Percentiles rank a stretch among this genome's conserved stretches.
Evolutionary conservation across 2,888 invertebrate genomes (phyloP).

Genomic region (Noctua fimbriata): DNA sequence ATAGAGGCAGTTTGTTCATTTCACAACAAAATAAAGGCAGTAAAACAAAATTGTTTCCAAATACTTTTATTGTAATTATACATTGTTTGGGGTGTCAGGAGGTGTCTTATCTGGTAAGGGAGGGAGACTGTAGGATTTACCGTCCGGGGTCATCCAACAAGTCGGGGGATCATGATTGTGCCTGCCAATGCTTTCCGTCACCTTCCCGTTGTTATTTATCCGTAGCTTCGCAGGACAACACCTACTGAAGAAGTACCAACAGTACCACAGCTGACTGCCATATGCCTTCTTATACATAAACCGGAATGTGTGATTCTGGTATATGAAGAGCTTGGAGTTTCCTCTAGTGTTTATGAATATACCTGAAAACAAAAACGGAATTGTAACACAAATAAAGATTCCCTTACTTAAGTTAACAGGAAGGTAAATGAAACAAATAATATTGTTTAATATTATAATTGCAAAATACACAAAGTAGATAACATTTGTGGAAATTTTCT

Average conservation of each 20-base stretch:
- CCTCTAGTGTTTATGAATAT: constrained; percentile 89
- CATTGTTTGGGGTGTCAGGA: constrained; percentile 69
- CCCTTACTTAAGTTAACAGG: constrained; percentile 49
- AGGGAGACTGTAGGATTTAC: constrained; percentile 86
- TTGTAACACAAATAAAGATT: constrained; percentile 58
- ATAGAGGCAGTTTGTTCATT: constrained; percentile 73
- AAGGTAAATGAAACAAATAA: constrained; percentile 74
- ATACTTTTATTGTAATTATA: constrained; percentile 73
- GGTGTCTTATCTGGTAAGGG: constrained; percentile 79
- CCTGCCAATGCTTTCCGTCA: constrained; percentile 86
- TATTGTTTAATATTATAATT: constrained; percentile 50
- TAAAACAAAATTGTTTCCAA: constrained; percentile 65
- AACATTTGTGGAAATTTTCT: constrained; percentile 32
- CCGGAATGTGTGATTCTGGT: constrained; percentile 88
- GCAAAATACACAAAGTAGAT: constrained; percentile 24
- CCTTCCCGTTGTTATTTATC: constrained; percentile 86
- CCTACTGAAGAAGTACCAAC: constrained; percentile 89
- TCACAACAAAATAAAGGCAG: constrained; percentile 68
- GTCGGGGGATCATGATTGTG: constrained; percentile 89
- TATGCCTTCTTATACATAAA: constrained; percentile 89
- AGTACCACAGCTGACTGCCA: constrained; percentile 89
- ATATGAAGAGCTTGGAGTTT: constrained; percentile 88
- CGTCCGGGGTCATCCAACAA: constrained; percentile 89
- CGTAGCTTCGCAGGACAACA: constrained; percentile 87
- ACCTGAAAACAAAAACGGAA: constrained; percentile 79